phyloP scores from a whole-genome alignment of 1,140 invertebrate species.

The Trachymyrmex septentrionalis region DNA sequence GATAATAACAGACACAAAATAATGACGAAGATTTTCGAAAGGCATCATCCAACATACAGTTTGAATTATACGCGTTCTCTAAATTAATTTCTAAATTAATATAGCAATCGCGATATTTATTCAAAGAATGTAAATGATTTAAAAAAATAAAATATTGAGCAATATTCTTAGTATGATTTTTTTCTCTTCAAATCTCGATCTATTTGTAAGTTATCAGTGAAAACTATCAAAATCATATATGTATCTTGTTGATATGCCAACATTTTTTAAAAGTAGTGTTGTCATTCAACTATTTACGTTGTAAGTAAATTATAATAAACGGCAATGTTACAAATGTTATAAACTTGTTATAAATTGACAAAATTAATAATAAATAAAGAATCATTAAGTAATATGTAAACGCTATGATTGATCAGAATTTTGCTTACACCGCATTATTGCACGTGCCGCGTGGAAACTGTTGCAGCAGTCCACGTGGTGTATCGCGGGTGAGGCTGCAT shows the following conservation, averaged over 20 bases:
- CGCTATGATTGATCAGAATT: neutral
- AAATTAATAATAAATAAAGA: constrained; percentile 1
- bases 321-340: neutral
- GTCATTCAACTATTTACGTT: neutral
- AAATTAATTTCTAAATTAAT: neutral
- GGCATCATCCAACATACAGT: neutral
- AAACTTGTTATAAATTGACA: neutral
- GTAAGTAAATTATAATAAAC: neutral
- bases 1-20: neutral
- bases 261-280: neutral
- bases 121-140: neutral
- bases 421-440: neutral
- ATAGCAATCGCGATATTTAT: constrained; percentile 2
- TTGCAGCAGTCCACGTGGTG: constrained; percentile 67
- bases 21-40: neutral
- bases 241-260: neutral
- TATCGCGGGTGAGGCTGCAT: constrained; percentile 68
- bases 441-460: constrained; percentile 49
- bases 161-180: neutral
- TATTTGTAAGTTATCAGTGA: neutral
- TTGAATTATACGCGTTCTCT: neutral
- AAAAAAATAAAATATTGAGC: neutral
- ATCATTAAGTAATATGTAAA: neutral
- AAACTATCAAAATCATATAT: neutral
- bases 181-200: neutral